These are phyloP conservation scores for Drosophila flavopinicola DNA, from an alignment of 2,888 invertebrate species.

Conservation along the genomic window DNA sequence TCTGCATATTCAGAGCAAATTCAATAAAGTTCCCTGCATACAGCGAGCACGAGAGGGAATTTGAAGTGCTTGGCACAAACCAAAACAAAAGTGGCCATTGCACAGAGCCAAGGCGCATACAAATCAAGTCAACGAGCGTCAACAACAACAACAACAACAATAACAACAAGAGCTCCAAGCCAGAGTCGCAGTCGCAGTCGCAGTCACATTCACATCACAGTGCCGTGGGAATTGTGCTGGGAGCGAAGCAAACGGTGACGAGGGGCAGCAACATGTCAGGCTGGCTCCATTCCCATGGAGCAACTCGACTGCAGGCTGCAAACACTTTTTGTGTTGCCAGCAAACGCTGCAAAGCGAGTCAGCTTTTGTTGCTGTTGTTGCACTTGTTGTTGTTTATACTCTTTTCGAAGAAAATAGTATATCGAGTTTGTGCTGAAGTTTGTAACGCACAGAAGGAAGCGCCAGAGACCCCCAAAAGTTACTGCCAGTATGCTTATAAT, in stretches of 20 bases:
- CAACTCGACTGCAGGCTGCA: slow-evolving; percentile 19
- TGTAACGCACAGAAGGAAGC: no score
- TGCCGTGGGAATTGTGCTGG: slow-evolving; percentile 39
- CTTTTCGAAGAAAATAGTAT: no score
- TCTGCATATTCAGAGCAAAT: slow-evolving; percentile 56
- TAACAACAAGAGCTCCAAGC: slow-evolving; percentile 13
- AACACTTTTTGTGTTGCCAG: slow-evolving; percentile 33
- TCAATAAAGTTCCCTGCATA: slow-evolving; percentile 56
- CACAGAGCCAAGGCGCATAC: slow-evolving; percentile 65
- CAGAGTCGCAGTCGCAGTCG: slow-evolving; percentile 48
- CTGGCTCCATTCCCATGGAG: slow-evolving; percentile 19
- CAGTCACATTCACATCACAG: slow-evolving; percentile 50
- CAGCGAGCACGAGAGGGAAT: slow-evolving; percentile 44
- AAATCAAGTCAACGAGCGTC: slow-evolving; percentile 59
- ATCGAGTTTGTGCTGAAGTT: no score
- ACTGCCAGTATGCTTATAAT: no score
- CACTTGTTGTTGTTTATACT: slow-evolving; percentile 16
- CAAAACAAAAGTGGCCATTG: slow-evolving; percentile 70
- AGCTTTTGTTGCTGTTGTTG: slow-evolving; percentile 10
- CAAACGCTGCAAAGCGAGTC: slow-evolving; percentile 28
- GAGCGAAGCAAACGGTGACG: slow-evolving; percentile 27
- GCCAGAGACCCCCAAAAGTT: no score
- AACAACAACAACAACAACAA: slow-evolving; percentile 33
- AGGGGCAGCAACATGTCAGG: slow-evolving; percentile 31
- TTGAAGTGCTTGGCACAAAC: slow-evolving; percentile 50